Evolutionary conservation across 2,113 vertebrate genomes (phyloP), one percentile per base, ranked within the genome.

Genomic region (Symphodus melops): DNA sequence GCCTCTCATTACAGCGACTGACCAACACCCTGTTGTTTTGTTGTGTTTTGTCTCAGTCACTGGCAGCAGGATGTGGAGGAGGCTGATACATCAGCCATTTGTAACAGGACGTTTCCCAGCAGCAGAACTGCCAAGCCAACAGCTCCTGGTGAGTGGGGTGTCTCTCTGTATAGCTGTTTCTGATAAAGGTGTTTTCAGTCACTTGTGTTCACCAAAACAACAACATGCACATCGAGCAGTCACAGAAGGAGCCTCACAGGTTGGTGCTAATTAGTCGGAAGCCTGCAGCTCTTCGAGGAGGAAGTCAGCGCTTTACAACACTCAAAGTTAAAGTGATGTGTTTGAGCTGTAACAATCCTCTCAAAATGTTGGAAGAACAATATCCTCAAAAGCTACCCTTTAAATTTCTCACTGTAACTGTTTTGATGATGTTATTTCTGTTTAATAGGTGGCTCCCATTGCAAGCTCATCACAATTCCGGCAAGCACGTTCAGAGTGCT

Each of bases 61-160:
- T 98, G 97, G 97, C 91, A 94, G 4, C 97, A 98, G 93, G 96
- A 98, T 59, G 91, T 98, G 0, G 95, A 97, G 82, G 88, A 90
- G 0, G 95, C 94, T 0, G 91, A 95, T 67, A 94, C 95, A 0
- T 80, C 89, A 56, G 79, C 89, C 0, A 90, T 92, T 81, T 93
- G 83, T 65, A 95, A 94, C 10, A 10, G 19, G 48, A 94, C 94
- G 1, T 65, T 70, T 4, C 48, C 85, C 28, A 90, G 41, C 17
- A 25, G 82, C 33, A 91, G 82, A 49, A 4, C 86, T 66, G n/a
- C 68, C 17, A 73, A 55, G 52, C 53, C 91, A 12, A 42, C 79
- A 58, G 90, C 94, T 94, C 79, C 95, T 86, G 87, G 88, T 92
- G 82, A 93, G 93, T 92, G 41, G 72, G n/a, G 12, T 23, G 39